These are phyloP conservation scores for Agrypnus murinus DNA, from an alignment of 2,888 invertebrate genomes.

Conservation along the genomic window DNA sequence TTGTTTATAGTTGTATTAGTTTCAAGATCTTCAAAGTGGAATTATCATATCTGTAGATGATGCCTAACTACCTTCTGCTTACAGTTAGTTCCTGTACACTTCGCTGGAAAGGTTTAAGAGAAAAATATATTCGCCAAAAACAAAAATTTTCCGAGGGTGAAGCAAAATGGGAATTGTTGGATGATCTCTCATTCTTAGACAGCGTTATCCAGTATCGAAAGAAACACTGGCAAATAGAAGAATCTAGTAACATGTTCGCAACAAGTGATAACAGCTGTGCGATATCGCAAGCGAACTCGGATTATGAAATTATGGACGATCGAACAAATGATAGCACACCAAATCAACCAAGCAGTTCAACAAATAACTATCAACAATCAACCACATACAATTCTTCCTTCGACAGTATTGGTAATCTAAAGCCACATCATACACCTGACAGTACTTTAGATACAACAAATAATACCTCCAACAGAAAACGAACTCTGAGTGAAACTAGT, in stretches of 20 bases:
- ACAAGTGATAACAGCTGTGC: constrained; percentile 41
- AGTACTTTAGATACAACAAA: constrained; percentile 42
- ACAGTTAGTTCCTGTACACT: constrained; percentile 59
- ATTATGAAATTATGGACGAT: constrained; percentile 44
- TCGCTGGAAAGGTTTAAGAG: constrained; percentile 63
- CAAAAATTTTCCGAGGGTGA: constrained; percentile 61
- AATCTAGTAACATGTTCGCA: constrained; percentile 47
- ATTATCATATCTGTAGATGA: background rate
- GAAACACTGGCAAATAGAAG: constrained; percentile 52
- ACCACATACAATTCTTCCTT: constrained; percentile 16
- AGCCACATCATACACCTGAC: constrained; percentile 39
- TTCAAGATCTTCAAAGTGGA: background rate
- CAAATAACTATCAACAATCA: constrained; percentile 35
- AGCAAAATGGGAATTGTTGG: constrained; percentile 62
- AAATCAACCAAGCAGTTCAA: constrained; percentile 44
- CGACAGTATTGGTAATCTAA: constrained; percentile 17
- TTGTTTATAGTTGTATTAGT: too few species aligned
- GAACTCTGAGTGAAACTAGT: constrained; percentile 38
- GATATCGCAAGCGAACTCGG: constrained; percentile 43
- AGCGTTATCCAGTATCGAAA: constrained; percentile 62
- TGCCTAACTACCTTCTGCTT: too few species aligned
- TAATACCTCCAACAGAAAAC: constrained; percentile 29
- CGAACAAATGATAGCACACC: constrained; percentile 41
- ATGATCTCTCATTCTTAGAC: constrained; percentile 62
- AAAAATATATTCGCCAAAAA: constrained; percentile 64